These are phyloP conservation scores for Tipula lateralis DNA, from an alignment of 2,888 invertebrate genomes.

Conservation along the genomic window DNA sequence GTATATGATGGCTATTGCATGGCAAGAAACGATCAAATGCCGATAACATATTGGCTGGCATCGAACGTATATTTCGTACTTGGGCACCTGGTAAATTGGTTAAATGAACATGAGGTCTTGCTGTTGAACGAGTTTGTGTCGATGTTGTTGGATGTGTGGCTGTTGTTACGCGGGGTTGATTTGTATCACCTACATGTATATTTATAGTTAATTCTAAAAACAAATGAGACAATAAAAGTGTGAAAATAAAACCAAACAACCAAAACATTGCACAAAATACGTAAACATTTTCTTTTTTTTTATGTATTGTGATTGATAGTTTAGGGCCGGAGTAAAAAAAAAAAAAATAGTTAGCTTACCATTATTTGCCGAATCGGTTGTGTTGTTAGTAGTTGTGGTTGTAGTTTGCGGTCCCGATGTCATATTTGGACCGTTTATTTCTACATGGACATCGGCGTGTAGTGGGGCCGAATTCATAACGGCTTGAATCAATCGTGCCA, in stretches of 20 bases:
- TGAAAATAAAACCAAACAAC: background rate
- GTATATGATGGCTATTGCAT: constrained; percentile 67
- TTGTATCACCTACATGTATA: constrained; percentile 32
- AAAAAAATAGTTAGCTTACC: background rate
- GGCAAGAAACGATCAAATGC: constrained; percentile 56
- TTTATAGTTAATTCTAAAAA: constrained; percentile 30
- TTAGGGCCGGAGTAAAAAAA: background rate
- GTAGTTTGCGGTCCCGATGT: constrained; percentile 39
- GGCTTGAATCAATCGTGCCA: constrained; percentile 47
- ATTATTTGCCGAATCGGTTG: constrained; percentile 28
- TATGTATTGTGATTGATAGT: background rate
- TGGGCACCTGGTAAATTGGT: constrained; percentile 53
- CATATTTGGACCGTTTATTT: constrained; percentile 46
- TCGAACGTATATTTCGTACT: constrained; percentile 45
- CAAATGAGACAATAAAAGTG: background rate
- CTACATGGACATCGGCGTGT: constrained; percentile 46
- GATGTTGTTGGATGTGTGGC: constrained; percentile 67
- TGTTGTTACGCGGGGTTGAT: constrained; percentile 54
- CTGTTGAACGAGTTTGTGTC: constrained; percentile 64
- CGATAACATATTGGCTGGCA: constrained; percentile 46
- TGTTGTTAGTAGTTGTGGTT: constrained; percentile 24
- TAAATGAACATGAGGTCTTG: constrained; percentile 64
- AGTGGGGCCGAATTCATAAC: constrained; percentile 45
- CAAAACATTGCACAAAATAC: background rate
- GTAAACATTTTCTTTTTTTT: background rate